Conservation (phyloP, 2,113 vertebrate genomes). For the Oreochromis spilurus region DNA sequence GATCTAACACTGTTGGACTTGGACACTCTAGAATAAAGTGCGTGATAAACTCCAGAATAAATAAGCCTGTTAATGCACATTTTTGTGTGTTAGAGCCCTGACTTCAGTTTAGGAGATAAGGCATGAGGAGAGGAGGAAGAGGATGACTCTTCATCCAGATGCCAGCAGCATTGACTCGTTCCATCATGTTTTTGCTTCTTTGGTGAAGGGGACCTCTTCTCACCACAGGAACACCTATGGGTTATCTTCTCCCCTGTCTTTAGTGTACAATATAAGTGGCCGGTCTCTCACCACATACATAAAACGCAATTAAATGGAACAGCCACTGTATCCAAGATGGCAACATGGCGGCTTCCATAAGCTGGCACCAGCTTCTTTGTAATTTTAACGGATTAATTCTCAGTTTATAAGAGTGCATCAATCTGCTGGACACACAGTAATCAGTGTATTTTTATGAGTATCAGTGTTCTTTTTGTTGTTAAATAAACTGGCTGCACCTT, state of each 20-base stretch:
- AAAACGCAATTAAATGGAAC: neutral
- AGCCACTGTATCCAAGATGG: neutral
- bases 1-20: neutral
- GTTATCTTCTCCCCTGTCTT: neutral
- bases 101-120: neutral
- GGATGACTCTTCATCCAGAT: neutral
- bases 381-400: fast-evolving
- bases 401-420: neutral
- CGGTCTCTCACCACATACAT: neutral
- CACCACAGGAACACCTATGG: neutral
- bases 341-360: neutral
- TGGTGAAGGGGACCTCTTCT: neutral
- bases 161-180: neutral
- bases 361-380: neutral
- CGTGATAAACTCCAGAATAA: neutral
- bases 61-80: neutral
- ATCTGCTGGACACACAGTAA: neutral
- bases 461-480: neutral
- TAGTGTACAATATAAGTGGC: neutral
- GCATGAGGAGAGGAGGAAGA: neutral
- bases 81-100: neutral
- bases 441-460: neutral
- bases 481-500: neutral
- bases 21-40: neutral
- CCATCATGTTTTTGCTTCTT: neutral